A percentile compares a stretch with the other conserved stretches of the same genome.
These are phyloP conservation scores for Gryllus bimaculatus DNA, from an alignment of 1,140 invertebrate species.

Conservation along the genomic window DNA sequence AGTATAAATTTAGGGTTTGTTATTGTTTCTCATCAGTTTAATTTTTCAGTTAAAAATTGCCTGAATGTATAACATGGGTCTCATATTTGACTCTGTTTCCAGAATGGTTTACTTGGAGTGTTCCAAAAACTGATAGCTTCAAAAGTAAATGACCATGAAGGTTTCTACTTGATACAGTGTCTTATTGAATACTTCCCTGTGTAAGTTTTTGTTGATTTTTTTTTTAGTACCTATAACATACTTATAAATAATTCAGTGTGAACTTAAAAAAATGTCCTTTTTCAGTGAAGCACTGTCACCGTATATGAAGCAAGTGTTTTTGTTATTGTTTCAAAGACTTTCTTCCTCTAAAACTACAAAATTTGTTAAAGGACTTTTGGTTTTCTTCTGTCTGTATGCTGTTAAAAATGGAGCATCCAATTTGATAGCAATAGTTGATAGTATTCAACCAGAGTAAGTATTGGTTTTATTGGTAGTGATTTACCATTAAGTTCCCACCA, in stretches of 20 bases:
- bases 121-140: slow-evolving; percentile 96
- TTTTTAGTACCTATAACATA: neutral
- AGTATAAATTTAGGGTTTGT: neutral
- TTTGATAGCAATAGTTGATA: slow-evolving; percentile 71
- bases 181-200: slow-evolving; percentile 65
- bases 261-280: slow-evolving; percentile 14
- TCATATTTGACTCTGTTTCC: slow-evolving; percentile 30
- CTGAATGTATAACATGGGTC: neutral
- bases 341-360: slow-evolving; percentile 90
- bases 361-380: slow-evolving; percentile 77
- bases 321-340: slow-evolving; percentile 82
- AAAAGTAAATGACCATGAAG: slow-evolving; percentile 92
- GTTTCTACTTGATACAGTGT: slow-evolving; percentile 80
- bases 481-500: neutral
- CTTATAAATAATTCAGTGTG: slow-evolving; percentile 29
- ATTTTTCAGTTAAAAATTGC: neutral
- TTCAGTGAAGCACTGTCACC: slow-evolving; percentile 53
- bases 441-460: slow-evolving; percentile 72
- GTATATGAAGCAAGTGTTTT: slow-evolving; percentile 81
- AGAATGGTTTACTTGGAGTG: slow-evolving; percentile 81
- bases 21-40: neutral
- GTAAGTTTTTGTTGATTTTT: slow-evolving; percentile 41
- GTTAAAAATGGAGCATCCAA: slow-evolving; percentile 62
- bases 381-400: slow-evolving; percentile 80
- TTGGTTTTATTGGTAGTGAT: neutral